Base-by-base conservation (phyloP, 2,797 vertebrate species). In the Acrossocheilus fasciatus region DNA sequence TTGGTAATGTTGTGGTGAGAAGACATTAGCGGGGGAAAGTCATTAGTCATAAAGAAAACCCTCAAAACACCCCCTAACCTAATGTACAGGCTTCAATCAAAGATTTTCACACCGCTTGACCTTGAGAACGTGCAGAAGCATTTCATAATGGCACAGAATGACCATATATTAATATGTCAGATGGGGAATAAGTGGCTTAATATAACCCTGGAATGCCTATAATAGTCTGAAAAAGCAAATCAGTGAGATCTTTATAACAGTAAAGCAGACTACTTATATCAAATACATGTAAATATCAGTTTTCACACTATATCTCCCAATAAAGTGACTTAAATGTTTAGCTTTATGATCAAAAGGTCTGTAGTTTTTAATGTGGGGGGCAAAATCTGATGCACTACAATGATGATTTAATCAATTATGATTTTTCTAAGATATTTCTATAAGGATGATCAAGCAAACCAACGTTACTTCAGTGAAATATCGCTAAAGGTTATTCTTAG, bases 1-100 rank as follows among this genome's bases (percentile, higher is more conserved):
- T 83, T 45, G 68, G 45, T 87, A 74, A 75, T 36, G 39, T 39
- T 85, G 59, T 77, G 83, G 83, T 41, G 34, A 57, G 54, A 0
- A 47, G n/a, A 62, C 7, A 47, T 73, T 8, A 2, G 4, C 18
- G 3, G 34, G 64, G 74, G 10, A 69, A 77, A 84, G 73, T 54
- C 26, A 30, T 43, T 26, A 78, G 74, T 69, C 36, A 84, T 77
- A 68, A 54, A 30, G 20, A 68, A 77, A 84, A 11, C 34, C 30
- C 47, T 73, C 36, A 66, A 75, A 84, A 84, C 30, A 84, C 50
- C 20, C 39, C 57, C 41, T 84, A 7, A 20, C 9, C 76, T n/a
- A 0, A 18, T 47, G 41, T 7, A 20, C 15, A 43, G 18, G 6
- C 5, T 20, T 62, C 69, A 80, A 34, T 47, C 69, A 41, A 59